Conservation (phyloP, 2,888 invertebrate genomes). For the Trachelus iudaicus region DNA sequence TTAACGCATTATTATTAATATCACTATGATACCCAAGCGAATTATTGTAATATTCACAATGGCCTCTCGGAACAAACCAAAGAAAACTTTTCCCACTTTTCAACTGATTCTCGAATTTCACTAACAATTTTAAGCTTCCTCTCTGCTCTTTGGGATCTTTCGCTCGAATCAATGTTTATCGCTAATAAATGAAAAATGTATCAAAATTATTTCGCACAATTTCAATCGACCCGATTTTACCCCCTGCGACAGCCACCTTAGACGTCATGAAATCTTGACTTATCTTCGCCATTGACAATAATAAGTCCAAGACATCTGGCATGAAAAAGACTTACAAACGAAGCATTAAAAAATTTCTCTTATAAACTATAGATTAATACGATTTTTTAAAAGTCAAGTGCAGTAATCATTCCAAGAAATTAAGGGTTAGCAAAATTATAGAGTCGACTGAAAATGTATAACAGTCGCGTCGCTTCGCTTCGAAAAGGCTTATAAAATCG, state of each 20-base stretch:
- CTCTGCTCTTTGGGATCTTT: not conserved
- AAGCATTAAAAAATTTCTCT: too few species aligned
- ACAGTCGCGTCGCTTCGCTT: too few species aligned
- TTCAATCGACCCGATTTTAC: too few species aligned
- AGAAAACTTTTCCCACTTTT: constrained; percentile 1
- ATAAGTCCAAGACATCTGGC: too few species aligned
- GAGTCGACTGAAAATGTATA: too few species aligned
- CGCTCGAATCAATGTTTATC: not conserved
- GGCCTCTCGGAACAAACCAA: constrained; percentile 40
- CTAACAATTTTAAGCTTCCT: not conserved
- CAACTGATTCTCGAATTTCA: not conserved
- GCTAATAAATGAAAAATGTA: not conserved
- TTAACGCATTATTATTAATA: constrained; percentile 62
- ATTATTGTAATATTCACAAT: constrained; percentile 22
- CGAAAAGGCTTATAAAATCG: constrained; percentile 33
- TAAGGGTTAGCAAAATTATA: not conserved
- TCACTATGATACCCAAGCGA: constrained; percentile 50
- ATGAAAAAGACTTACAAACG: too few species aligned
- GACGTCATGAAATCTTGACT: too few species aligned
- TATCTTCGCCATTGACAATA: too few species aligned
- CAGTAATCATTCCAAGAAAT: constrained; percentile 24
- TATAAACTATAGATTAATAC: constrained; percentile 40
- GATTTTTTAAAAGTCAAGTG: constrained; percentile 43
- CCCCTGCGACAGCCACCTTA: too few species aligned
- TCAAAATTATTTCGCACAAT: too few species aligned